A percentile compares a stretch with the other conserved stretches of the same genome.
Conservation (phyloP, 2,797 vertebrate species). For the Pempheris klunzingeri region DNA sequence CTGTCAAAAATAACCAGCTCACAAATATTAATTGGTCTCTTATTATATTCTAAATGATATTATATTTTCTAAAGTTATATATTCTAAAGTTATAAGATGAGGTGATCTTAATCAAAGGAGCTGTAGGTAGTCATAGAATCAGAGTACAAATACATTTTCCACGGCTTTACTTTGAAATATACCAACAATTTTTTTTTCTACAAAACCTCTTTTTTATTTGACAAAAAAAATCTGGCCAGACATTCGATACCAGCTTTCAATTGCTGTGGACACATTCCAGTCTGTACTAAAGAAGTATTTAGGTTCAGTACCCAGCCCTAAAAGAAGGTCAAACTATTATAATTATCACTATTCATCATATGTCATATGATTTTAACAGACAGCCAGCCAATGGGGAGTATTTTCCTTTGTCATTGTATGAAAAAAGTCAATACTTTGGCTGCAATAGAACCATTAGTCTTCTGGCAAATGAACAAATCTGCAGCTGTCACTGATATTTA, state of each 20-base stretch:
- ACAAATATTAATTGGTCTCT: neutral
- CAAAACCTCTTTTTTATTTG: neutral
- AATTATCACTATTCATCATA: neutral
- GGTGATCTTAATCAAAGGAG: no score
- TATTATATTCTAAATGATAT: no score
- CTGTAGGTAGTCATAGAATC: neutral
- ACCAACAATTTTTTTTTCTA: neutral
- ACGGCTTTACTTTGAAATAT: neutral
- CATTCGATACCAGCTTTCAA: neutral
- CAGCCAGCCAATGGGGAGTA: neutral
- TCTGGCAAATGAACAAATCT: constrained; percentile 1
- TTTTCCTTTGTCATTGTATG: neutral
- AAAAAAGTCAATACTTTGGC: neutral
- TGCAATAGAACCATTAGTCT: neutral
- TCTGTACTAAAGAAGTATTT: neutral
- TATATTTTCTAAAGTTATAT: no score
- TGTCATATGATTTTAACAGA: neutral
- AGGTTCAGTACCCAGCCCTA: neutral
- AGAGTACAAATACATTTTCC: neutral
- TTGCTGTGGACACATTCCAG: neutral
- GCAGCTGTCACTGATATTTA: constrained; percentile 7
- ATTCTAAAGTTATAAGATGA: no score
- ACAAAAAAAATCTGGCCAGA: neutral
- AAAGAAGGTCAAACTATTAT: neutral
- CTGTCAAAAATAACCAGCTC: constrained; percentile 16